Evolutionary conservation across 1,140 invertebrate genomes (phyloP), one percentile per base, ranked within the genome.

Genomic region (Drosophila elegans): DNA sequence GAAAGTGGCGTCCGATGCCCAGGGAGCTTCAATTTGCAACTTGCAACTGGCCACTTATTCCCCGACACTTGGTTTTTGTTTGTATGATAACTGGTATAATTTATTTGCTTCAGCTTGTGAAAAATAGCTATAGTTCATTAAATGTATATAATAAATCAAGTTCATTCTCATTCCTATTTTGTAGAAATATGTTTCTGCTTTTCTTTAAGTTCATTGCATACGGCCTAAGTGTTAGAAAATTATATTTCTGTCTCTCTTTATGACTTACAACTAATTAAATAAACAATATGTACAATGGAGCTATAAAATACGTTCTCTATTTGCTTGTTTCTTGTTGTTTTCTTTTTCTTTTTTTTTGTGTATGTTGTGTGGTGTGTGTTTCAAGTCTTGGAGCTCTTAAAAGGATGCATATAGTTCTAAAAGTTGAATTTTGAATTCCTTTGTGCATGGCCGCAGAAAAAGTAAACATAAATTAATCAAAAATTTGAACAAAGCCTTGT

Each of bases 351-450:
- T 72, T 21, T 75, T 38, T 69, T 29, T 56, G n/a, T 76, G 48
- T 63, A 42, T 64, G 1, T 73, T 66, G 10, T 59, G 45, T 64
- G 36, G 49, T 57, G 41, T 69, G 45, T 78, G 75, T 54, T 60
- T 86, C 79, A 86, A 86, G 83, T 86, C 83, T 86, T 86, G 75
- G 83, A 86, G 83, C 75, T 88, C 83, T 82, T 86, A 86, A 76
- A 75, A 74, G 52, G 64, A 61, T 72, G 41, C 49, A 61, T 46
- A 57, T 46, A 57, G 39, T 55, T 52, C 55, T 61, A 44, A 77
- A 57, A 13, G 45, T 72, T 66, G 83, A 85, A 85, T 85, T 85
- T 85, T 62, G 81, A 86, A 86, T 86, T 86, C 83, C 83, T 76
- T 66, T 88, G 79, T 86, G 83, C 83, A 86, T 86, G 83, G 83